Evolutionary conservation across 2,888 invertebrate species (phyloP).

Genomic region (Drosophila paramelanica): DNA sequence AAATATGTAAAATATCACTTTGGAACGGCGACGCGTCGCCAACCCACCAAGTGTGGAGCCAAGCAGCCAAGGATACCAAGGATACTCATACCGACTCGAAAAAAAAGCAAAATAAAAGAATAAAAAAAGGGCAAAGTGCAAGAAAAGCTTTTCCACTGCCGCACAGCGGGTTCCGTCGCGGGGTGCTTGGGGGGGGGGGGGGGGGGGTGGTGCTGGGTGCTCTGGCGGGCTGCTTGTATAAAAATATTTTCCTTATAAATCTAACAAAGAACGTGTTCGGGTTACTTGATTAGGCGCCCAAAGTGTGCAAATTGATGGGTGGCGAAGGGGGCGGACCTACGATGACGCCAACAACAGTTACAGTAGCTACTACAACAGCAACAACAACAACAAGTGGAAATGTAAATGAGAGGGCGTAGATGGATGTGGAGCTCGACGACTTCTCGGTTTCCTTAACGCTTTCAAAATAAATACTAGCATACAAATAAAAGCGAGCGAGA

Average conservation of each 20-base stretch:
- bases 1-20: conserved; percentile 81
- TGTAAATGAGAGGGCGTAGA: not conserved
- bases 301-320: conserved; percentile 56
- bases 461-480: conserved; percentile 63
- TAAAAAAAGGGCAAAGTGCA: conserved; percentile 61
- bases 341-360: conserved; percentile 44
- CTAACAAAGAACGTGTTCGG: conserved; percentile 82
- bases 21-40: conserved; percentile 63
- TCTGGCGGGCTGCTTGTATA: conserved; percentile 62
- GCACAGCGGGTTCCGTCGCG: conserved; percentile 48
- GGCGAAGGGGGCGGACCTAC: conserved; percentile 20
- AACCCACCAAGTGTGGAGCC: conserved; percentile 26
- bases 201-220: not conserved
- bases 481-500: conserved; percentile 44
- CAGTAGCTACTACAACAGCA: conserved; percentile 20
- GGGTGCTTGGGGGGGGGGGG: conserved; percentile 3
- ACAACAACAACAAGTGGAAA: conserved; percentile 3
- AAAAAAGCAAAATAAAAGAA: conserved; percentile 44
- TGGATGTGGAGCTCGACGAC: conserved; percentile 34
- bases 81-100: conserved; percentile 32
- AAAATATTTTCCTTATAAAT: conserved; percentile 82
- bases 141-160: conserved; percentile 55
- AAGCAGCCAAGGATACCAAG: conserved; percentile 39
- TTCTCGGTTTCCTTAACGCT: conserved; percentile 67
- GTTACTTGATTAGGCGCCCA: conserved; percentile 77